Conservation (phyloP, 64 coral and sea anemone species). For the Exaiptasia diaphana region DNA sequence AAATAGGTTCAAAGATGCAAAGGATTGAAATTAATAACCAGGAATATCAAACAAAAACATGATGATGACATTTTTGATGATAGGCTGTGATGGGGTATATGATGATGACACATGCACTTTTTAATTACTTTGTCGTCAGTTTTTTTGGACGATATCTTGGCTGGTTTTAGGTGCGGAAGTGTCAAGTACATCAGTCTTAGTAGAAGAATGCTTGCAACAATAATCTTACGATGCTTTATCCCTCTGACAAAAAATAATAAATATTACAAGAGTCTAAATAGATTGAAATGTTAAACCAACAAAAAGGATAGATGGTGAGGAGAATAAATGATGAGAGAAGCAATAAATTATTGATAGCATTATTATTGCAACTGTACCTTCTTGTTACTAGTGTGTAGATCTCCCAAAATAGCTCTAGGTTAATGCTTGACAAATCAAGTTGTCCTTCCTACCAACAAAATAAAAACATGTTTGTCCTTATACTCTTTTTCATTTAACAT, state of each 20-base stretch:
- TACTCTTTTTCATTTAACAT: not conserved
- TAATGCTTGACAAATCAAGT: constrained; percentile 81
- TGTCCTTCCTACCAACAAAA: constrained; percentile 58
- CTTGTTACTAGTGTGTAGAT: constrained; percentile 74
- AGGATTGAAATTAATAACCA: not conserved
- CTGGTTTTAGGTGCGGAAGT: constrained; percentile 66
- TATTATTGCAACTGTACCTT: constrained; percentile 53
- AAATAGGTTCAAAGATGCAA: not conserved
- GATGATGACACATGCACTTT: too few relatives aligned
- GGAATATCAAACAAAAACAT: too few relatives aligned
- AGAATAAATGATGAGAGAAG: too few relatives aligned
- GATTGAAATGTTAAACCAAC: too few relatives aligned
- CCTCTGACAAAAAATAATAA: constrained; percentile 9
- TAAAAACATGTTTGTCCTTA: not conserved
- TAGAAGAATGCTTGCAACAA: constrained; percentile 59
- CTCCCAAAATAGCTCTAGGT: constrained; percentile 87
- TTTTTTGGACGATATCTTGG: not conserved
- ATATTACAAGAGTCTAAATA: not conserved
- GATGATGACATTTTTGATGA: too few relatives aligned
- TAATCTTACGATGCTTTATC: constrained; percentile 34
- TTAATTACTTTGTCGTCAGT: too few relatives aligned
- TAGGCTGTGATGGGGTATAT: too few relatives aligned
- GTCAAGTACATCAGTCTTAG: constrained; percentile 67
- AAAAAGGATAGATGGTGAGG: too few relatives aligned
- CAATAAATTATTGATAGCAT: not conserved